Base-by-base conservation (phyloP, 2,888 invertebrate species). In the Trissoscelio sp. region DNA sequence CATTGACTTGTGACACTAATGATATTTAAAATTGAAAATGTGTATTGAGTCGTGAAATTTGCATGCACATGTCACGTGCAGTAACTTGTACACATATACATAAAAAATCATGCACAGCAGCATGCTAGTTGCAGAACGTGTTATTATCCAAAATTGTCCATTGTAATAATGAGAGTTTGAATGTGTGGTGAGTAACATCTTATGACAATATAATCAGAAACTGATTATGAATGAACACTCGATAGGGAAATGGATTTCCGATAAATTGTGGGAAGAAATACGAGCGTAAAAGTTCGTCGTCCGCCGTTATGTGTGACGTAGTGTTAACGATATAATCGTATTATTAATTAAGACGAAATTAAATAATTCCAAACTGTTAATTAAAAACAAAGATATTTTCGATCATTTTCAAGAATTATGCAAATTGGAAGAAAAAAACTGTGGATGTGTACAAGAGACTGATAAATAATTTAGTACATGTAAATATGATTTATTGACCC, bases 1-100 rank as follows among this genome's bases (percentile, higher is more conserved):
- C 46, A 48, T 44, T 46, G 46, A 55, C 39, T 64, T 42, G 18
- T 28, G 39, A 44, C 20, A 28, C 37, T 78, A 78, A 64, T 73
- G 62, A 62, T 64, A 67, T 44, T 69, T 20, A 37, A 80, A 70
- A 74, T 48, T 46, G 55, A 48, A 69, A 75, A 64, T 69, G 62
- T 74, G 74, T 64, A 70, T 51, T 42, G 74, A 39, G 46, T 64
- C 51, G 69, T 70, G 69, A 58, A 46, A 62, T 67, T 75, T 75
- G 42, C 80, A 80, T 80, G 74, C 80, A 57, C 55, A 80, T 58
- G 39, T 75, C 70, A 75, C 70, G 70, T 75, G 80, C 80, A 14
- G n/a, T 51, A 75, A 34, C 37, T 72, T 34, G 53, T 70, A 16
- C 42, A 66, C 22, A 44, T 53, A 57, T 44, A 74, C 16, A 53